Evolutionary conservation across 2,888 invertebrate species (phyloP), one percentile per base, ranked within the genome.

Genomic region (Scaptomyza parva): DNA sequence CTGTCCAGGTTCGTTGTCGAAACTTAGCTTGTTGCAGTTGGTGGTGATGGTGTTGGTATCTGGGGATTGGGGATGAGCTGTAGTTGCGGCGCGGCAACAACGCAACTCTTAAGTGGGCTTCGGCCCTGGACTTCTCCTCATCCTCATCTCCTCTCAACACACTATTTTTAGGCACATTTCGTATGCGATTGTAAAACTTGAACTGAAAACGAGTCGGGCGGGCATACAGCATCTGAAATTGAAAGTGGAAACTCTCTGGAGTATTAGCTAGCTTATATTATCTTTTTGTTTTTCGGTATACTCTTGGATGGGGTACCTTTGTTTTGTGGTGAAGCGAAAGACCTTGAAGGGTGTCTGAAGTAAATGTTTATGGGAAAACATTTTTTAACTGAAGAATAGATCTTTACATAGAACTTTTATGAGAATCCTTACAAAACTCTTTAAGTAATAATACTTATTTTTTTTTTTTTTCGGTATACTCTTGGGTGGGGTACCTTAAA

Each of bases 221-320:
- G n/a, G 75, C 55, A 54, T 57, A 63, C 78, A 63, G 70, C 52
- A 79, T 75, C 79, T 67, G 78, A 88, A 88, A 88, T 77, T 78
- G 89, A 89, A 89, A 89, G 89, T 89, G 89, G 85, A 73, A 89
- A 86, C 78, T 85, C 89, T 87, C 88, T 79, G 71, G 89, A 87
- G 89, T 78, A 82, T 81, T 75, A 48, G 58, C 40, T 35, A 55
- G 58, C 50, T 41, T 61, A 52, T 9, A 17, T 37, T 17, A 2
- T 48, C 33, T 60, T 14, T 37, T 35, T 37, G 9, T 54, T 37
- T 60, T 12, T 37, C 9, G 35, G 8, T 39, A 11, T 41, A 48
- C 45, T 48, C 20, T 22, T 22, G 3, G 18, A 22, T 18, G 18
- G 18, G 30, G n/a, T 33, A 47, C n/a, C n/a, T 12, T n/a, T 30